Conservation (phyloP, 2,797 vertebrate species). For the Chelon labrosus region DNA sequence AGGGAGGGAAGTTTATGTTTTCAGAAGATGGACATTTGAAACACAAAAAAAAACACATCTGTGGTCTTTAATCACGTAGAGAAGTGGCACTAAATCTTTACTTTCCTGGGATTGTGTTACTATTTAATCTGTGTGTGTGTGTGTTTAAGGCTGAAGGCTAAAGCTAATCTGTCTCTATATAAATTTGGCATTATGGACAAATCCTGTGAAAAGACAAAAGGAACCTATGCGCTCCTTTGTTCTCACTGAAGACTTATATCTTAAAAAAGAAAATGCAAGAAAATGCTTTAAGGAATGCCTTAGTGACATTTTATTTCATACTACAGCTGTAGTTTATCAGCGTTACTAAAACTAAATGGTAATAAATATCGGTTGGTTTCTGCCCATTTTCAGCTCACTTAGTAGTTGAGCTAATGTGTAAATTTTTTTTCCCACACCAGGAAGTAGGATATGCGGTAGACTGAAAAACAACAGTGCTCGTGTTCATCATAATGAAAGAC, state of each 20-base stretch:
- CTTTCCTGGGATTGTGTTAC: not conserved
- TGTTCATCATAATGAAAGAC: not conserved
- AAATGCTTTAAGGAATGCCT: not conserved
- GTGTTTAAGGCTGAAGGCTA: not conserved
- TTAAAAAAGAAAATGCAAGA: not conserved
- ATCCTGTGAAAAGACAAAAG: not conserved
- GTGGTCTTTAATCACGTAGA: constrained; percentile 10
- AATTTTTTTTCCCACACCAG: not conserved
- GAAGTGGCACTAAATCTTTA: not conserved
- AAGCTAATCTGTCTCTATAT: not conserved
- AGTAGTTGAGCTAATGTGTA: not conserved
- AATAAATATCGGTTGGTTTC: not conserved
- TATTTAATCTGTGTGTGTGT: not conserved
- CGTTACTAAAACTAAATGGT: not conserved
- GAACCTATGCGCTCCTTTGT: not conserved
- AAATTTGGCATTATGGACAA: not conserved
- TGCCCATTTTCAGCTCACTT: not conserved
- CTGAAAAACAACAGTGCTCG: not conserved
- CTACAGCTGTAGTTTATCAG: not conserved
- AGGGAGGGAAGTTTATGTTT: constrained; percentile 59
- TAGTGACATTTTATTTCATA: not conserved
- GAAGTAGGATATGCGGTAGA: not conserved
- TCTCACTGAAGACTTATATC: not conserved
- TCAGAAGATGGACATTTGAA: too few relatives aligned
- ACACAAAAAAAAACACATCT: constrained; percentile 4